phyloP scores from a whole-genome alignment of 1,140 invertebrate genomes.

The Magallana gigas region DNA sequence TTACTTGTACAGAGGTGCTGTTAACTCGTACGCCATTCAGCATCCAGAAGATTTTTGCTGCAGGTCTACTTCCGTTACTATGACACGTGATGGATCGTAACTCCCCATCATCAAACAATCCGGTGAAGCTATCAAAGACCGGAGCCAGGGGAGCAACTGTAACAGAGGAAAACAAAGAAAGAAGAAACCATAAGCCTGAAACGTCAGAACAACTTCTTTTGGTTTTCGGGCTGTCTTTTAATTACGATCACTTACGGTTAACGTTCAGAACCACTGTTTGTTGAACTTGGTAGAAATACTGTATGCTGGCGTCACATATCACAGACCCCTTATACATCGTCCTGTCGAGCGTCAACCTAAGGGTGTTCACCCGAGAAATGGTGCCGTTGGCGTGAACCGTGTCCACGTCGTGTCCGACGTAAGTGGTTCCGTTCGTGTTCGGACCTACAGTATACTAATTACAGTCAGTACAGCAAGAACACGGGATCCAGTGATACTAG shows the following conservation, averaged over 20 bases:
- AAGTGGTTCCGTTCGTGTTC: constrained; percentile 45
- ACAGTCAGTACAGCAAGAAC: too few relatives aligned
- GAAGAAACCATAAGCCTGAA: background rate
- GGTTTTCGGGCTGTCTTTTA: background rate
- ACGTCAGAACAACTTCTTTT: too few relatives aligned
- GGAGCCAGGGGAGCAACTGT: constrained; percentile 56
- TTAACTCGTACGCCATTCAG: constrained; percentile 37
- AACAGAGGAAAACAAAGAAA: background rate
- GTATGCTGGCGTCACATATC: constrained; percentile 54
- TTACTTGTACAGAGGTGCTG: constrained; percentile 25
- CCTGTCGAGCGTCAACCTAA: constrained; percentile 42
- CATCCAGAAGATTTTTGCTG: constrained; percentile 57
- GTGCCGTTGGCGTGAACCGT: constrained; percentile 54
- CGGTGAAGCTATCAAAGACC: constrained; percentile 45
- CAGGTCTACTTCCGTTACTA: constrained; percentile 57
- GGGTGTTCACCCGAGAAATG: constrained; percentile 45
- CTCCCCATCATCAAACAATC: constrained; percentile 57
- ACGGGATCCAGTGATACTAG: too few relatives aligned
- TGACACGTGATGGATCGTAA: constrained; percentile 44
- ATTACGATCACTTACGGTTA: constrained; percentile 53
- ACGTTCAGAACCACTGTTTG: constrained; percentile 48
- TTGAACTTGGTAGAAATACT: constrained; percentile 54
- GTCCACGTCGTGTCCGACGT: constrained; percentile 43
- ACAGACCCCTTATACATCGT: constrained; percentile 55
- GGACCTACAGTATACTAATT: constrained; percentile 32